Percentiles rank a stretch among this genome's conserved stretches.
Evolutionary conservation across 2,888 invertebrate species (phyloP).

Genomic region (Drosophila rellima): DNA sequence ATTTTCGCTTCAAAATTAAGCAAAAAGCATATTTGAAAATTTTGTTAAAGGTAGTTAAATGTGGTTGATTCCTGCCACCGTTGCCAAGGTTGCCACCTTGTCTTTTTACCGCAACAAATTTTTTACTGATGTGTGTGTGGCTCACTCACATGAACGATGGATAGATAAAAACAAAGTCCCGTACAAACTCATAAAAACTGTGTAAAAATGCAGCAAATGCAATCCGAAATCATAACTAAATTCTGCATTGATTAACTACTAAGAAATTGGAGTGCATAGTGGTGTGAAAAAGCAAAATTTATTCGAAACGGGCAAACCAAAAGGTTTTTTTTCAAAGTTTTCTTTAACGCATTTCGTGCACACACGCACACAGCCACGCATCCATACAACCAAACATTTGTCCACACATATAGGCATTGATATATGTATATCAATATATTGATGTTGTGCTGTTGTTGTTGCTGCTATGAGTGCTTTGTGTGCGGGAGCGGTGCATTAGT

Average conservation of each 20-base stretch:
- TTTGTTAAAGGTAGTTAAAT: too few species aligned
- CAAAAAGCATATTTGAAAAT: too few species aligned
- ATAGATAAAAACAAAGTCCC: conserved; percentile 80
- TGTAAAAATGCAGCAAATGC: conserved; percentile 64
- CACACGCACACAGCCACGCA: conserved; percentile 47
- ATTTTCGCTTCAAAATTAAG: too few species aligned
- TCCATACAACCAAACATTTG: conserved; percentile 35
- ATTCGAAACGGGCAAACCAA: conserved; percentile 61
- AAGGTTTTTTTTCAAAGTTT: conserved; percentile 72
- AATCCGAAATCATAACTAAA: conserved; percentile 52
- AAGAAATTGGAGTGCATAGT: conserved; percentile 61
- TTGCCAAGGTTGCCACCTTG: too few species aligned
- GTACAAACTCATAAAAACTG: conserved; percentile 61
- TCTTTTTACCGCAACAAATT: too few species aligned
- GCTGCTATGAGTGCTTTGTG: conserved; percentile 33
- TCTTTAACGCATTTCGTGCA: conserved; percentile 78
- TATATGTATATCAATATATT: conserved; percentile 78
- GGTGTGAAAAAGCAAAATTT: conserved; percentile 54
- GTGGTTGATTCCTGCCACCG: too few species aligned
- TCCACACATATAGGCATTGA: conserved; percentile 72
- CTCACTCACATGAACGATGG: too few species aligned
- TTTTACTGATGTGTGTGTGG: too few species aligned
- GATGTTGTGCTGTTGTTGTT: conserved; percentile 72
- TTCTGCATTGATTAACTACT: conserved; percentile 57
- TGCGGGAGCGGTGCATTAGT: conserved; percentile 67